Base-by-base conservation (phyloP, 2,113 vertebrate genomes). In the Gymnobelideus leadbeateri region DNA sequence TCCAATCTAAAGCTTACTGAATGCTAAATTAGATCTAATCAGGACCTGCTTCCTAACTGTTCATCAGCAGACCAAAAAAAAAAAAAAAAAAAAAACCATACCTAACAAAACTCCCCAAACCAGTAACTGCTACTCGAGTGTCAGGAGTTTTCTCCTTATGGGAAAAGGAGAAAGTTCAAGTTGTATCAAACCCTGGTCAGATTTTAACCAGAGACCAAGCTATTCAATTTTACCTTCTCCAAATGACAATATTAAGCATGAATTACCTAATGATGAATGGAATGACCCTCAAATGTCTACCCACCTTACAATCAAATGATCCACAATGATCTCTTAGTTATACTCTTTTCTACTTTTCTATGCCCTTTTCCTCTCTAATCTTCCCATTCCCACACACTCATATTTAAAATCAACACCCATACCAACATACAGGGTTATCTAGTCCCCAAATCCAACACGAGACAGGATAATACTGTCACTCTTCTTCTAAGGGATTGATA, bases 1-100 rank as follows among this genome's bases (percentile, higher is more conserved):
- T 98, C 94, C 97, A 98, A 98, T 98, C 98, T 98, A 97, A 90
- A 95, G 94, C 24, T 31, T 93, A 97, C 46, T 93, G 97, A 98
- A 97, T 92, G 84, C 95, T 98, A 98, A 98, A 98, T 98, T 95
- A 97, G 97, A 98, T 98, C 94, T 97, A 97, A 98, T 98, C 97
- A 97, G 8, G 92, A 96, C 95, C 96, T 96, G 90, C 96, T 96
- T 98, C 98, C 98, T 95, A 98, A 96, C 93, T 95, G 92, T 97
- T 96, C 95, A 97, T 93, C 96, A 93, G 95, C 96, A 98, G 95
- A 97, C 97, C 97, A 96, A 98, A 97, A 96, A 53, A 89, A 89
- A 1, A 92, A 14, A 19, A 2, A 98, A 97, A 96, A 53, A 89
- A 89, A 1, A 92, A 14, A 19, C n/a, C n/a, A n/a, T n/a, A 2